Evolutionary conservation across 2,888 invertebrate species (phyloP).

Genomic region (Atrina japonica): DNA sequence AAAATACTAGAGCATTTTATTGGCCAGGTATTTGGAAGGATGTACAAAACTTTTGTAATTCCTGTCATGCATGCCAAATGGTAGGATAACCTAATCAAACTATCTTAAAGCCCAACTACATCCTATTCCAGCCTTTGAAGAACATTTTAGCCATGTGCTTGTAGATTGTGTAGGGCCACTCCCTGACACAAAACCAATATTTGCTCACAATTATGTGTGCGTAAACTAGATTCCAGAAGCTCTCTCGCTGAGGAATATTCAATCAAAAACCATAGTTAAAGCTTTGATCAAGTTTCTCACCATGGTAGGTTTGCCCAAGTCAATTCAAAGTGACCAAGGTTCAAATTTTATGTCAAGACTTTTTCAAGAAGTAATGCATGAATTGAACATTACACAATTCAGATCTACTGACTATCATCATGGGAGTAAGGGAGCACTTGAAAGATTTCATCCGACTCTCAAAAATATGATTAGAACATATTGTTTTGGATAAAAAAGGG

Average conservation of each 20-base stretch:
- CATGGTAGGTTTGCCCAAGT: conserved; percentile 42
- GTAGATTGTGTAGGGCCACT: conserved; percentile 49
- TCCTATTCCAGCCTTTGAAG: no score
- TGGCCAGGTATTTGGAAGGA: conserved; percentile 39
- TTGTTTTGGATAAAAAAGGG: no score
- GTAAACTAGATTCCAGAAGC: conserved; percentile 50
- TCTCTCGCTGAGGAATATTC: conserved; percentile 57
- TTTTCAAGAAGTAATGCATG: conserved; percentile 47
- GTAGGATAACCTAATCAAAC: conserved; percentile 45
- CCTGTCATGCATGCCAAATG: conserved; percentile 43
- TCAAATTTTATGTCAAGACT: conserved; percentile 51
- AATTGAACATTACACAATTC: no score
- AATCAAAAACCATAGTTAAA: conserved; percentile 44
- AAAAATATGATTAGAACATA: conserved; percentile 45
- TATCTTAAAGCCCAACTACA: conserved; percentile 30
- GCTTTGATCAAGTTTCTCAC: conserved; percentile 50
- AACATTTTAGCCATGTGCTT: no score
- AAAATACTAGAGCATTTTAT: conserved; percentile 40
- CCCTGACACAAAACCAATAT: conserved; percentile 42
- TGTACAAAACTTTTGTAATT: conserved; percentile 34
- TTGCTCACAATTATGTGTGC: conserved; percentile 45
- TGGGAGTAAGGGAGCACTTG: conserved; percentile 43
- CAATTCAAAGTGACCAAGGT: no score
- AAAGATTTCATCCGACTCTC: conserved; percentile 46
- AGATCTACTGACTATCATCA: conserved; percentile 44